Evolutionary conservation across 2,113 vertebrate species (phyloP), one percentile per base, ranked within the genome.

Genomic region (Chunga burmeisteri): DNA sequence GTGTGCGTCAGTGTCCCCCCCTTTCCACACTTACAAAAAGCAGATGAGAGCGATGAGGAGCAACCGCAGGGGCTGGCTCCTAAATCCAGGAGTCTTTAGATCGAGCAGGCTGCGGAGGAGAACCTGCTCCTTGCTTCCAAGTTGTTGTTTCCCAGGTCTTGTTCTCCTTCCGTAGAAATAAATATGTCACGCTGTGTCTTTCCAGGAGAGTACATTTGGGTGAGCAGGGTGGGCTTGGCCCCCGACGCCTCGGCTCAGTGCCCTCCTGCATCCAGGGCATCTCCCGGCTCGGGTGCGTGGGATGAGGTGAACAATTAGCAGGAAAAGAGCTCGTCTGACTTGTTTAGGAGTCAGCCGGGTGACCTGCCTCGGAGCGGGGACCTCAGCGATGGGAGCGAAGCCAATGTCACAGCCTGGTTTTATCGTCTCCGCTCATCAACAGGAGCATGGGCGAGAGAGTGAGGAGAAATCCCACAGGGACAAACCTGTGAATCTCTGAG

Each of bases 131-230:
- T n/a, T 10, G 30, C 59, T 21, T 6, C 67, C 42, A 65, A 19
- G 30, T 10, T 7, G 21, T 17, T 18, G 22, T 29, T 46, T 36
- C 65, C 74, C 30, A 18, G 25, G 10, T 32, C 13, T 7, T 27
- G 11, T 53, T 62, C 38, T 61, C 23, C 42, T 32, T 27, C 55
- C 2, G 2, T 5, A 30, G n/a, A 59, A 59, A 42, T 7, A 20
- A 40, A 34, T 18, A 8, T 23, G 7, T 40, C 11, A 0, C 1
- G 3, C 50, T 16, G 1, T 14, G 36, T 11, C 25, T 7, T 50
- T 59, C 73, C 9, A 7, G 61, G 44, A n/a, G 71, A 49, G 27
- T 1, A 10, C 7, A 0, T 29, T 9, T 2, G 9, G 59, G 10
- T 14, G n/a, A 68, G 83, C 29, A 2, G 11, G 10, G 30, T 1